Conservation (phyloP, 2,888 invertebrate species). For the Gastracanthus pulcherrimus region DNA sequence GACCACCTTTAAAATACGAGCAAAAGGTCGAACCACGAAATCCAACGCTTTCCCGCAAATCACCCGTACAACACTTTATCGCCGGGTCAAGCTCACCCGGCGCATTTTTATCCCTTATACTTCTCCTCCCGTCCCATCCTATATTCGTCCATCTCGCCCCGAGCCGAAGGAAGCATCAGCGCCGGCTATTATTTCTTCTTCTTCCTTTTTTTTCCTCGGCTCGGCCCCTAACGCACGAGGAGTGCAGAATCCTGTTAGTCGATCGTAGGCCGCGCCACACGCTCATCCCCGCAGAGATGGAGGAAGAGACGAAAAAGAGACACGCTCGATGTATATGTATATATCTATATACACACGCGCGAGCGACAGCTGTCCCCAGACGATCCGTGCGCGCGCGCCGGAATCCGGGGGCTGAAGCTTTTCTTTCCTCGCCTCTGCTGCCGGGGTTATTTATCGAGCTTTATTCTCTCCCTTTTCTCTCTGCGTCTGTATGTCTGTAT, state of each 20-base stretch:
- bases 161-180: no score
- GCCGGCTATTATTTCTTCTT: background rate
- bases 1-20: no score
- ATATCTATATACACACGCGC: background rate
- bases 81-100: no score
- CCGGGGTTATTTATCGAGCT: slow-evolving; percentile 19
- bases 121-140: no score
- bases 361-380: slow-evolving; percentile 32
- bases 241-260: slow-evolving; percentile 42
- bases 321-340: background rate
- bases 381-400: background rate
- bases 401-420: slow-evolving; percentile 9
- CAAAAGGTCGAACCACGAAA: no score
- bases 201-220: slow-evolving; percentile 5
- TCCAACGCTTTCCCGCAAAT: background rate
- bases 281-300: background rate
- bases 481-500: no score
- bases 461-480: background rate
- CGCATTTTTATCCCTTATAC: no score
- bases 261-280: background rate
- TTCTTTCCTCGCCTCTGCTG: background rate
- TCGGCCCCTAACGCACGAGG: background rate
- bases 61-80: no score
- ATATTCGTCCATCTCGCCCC: no score
- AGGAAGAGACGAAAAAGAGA: no score